Percentiles rank a stretch among this genome's conserved stretches.
Evolutionary conservation across 2,113 vertebrate genomes (phyloP).

Genomic region (Hemicordylus capensis): DNA sequence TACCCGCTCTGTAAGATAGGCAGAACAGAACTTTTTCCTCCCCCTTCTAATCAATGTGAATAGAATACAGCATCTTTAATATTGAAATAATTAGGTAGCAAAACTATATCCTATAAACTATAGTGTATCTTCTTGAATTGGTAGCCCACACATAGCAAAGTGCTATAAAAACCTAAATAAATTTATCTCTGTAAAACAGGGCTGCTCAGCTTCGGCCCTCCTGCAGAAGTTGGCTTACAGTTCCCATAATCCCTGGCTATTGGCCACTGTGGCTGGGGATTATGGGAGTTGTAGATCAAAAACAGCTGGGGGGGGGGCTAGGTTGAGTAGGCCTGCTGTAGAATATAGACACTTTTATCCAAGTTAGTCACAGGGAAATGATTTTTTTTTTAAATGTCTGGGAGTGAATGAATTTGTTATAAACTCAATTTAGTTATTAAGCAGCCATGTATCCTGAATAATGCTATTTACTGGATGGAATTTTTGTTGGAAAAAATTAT

Average conservation of each 20-base stretch:
- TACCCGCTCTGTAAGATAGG: no score
- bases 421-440: slow-evolving; percentile 18
- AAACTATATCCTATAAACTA: not conserved
- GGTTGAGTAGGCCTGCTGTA: no score
- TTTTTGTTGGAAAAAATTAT: not conserved
- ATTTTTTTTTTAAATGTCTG: slow-evolving; percentile 3
- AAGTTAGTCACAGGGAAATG: not conserved
- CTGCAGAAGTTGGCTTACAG: no score
- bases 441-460: slow-evolving; percentile 20
- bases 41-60: not conserved
- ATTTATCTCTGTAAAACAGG: no score
- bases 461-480: not conserved
- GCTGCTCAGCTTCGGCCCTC: no score
- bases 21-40: not conserved
- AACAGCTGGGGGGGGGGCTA: no score
- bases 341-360: slow-evolving; percentile 8
- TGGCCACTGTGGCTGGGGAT: no score
- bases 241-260: no score
- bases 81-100: not conserved
- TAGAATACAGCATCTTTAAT: not conserved
- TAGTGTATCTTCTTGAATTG: not conserved
- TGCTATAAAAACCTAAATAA: not conserved
- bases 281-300: no score
- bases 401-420: slow-evolving; percentile 23
- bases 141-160: not conserved